Evolutionary conservation across 2,888 invertebrate genomes (phyloP), one percentile per base, ranked within the genome.

Genomic region (Nemoura dubitans): DNA sequence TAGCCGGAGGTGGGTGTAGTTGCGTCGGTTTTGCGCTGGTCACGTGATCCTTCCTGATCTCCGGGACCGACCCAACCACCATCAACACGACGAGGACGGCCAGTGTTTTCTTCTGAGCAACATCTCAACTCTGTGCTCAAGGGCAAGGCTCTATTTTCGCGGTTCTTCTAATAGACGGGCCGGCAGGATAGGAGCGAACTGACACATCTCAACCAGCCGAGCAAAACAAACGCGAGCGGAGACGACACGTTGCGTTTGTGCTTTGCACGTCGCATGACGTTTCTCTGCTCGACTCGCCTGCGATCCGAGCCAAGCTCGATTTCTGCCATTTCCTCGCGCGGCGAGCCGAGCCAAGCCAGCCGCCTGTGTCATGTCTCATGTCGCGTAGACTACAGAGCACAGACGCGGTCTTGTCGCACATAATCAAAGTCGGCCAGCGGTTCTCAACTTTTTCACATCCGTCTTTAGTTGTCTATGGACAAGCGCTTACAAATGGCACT

Each of bases 141-240:
- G 81, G 81, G 81, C 81, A 81, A 81, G 81, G 81, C 81, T 59
- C 59, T 81, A 81, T 81, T 81, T 81, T 81, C 28, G 81, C 81
- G 59, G 28, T 81, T 81, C 81, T 30, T 29, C 28, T 81, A 27
- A 81, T 81, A 81, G 81, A 81, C n/a, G 29, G 81, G 28, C 14
- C 81, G 59, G 59, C 59, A 21, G 21, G 59, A 59, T 36, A 3
- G 10, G 14, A 59, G 21, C 59, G 59, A 59, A 59, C 59, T 59
- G 59, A 59, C 59, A 59, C 14, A 3, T 59, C 59, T 59, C 59
- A 21, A 21, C 59, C 59, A 21, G 36, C 36, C 3, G 21, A 59
- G 16, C 21, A 59, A 21, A 59, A 21, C 59, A 59, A 59, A 59
- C 14, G 5, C 3, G 10, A 36, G 5, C 59, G 59, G 21, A 10